Evolutionary conservation across 2,888 invertebrate genomes (phyloP).

Genomic region (Drosophila quinaria): DNA sequence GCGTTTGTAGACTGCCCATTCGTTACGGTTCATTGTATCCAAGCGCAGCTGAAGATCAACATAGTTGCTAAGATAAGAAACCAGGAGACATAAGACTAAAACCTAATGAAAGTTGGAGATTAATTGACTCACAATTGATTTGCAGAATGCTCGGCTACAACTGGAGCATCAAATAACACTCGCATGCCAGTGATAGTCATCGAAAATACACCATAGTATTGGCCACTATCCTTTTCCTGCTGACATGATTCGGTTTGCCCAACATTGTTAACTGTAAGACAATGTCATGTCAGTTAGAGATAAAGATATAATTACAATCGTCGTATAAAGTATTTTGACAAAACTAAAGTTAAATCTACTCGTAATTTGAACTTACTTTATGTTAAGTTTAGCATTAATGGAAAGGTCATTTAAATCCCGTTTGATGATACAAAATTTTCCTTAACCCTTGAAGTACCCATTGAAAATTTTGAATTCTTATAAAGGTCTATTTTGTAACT

Average conservation of each 20-base stretch:
- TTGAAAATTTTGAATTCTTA: no score
- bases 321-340: no score
- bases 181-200: constrained; percentile 23
- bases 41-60: constrained; percentile 50
- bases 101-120: neutral
- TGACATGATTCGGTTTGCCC: neutral
- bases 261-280: constrained; percentile 4
- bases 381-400: no score
- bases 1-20: constrained; percentile 45
- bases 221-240: neutral
- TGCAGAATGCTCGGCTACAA: constrained; percentile 26
- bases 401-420: no score
- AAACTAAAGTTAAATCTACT: no score
- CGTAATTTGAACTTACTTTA: no score
- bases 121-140: constrained; percentile 19
- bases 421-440: no score
- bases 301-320: no score
- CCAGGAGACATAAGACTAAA: neutral
- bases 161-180: constrained; percentile 60
- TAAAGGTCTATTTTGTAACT: no score
- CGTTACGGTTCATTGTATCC: constrained; percentile 41
- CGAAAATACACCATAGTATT: constrained; percentile 51
- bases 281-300: neutral
- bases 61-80: constrained; percentile 10
- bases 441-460: no score